Evolutionary conservation across 2,113 vertebrate genomes (phyloP).

Genomic region (Piaya cayana): DNA sequence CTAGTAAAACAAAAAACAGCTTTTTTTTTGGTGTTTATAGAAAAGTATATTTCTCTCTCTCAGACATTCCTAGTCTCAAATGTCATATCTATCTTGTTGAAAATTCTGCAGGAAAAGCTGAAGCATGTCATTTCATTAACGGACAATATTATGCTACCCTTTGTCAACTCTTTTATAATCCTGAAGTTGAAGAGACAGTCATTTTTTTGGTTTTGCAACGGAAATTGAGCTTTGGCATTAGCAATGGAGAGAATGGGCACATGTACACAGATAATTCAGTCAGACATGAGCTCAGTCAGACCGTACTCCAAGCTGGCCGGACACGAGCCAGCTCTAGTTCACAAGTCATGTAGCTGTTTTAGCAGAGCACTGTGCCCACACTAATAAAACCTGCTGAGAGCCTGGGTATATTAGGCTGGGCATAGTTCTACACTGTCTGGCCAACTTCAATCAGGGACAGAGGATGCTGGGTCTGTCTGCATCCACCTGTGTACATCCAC

Average conservation of each 20-base stretch:
- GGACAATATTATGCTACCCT: neutral
- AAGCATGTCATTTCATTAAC: neutral
- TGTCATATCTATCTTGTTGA: neutral
- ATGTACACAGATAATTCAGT: slow-evolving; percentile 21
- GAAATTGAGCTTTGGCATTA: slow-evolving; percentile 34
- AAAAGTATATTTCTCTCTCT: neutral
- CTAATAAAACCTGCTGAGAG: slow-evolving; percentile 27
- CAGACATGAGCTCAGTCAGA: slow-evolving; percentile 64
- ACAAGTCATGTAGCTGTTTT: neutral
- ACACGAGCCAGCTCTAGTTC: slow-evolving; percentile 12
- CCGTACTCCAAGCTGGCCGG: slow-evolving; percentile 13
- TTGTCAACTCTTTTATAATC: neutral
- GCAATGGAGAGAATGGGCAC: slow-evolving; percentile 28
- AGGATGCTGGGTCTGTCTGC: neutral
- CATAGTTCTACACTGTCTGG: slow-evolving; percentile 39
- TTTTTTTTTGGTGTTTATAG: neutral
- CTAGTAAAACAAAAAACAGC: neutral
- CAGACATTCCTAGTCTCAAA: slow-evolving; percentile 17
- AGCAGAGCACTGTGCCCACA: slow-evolving; percentile 27
- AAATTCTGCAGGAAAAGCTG: slow-evolving; percentile 11
- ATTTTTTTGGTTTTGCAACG: neutral
- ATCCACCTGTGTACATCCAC: neutral
- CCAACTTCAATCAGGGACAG: neutral
- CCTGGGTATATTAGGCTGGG: neutral
- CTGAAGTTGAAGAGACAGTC: neutral